Evolutionary conservation across 2,113 vertebrate species (phyloP), one percentile per base, ranked within the genome.

Genomic region (Taurulus bubalis): DNA sequence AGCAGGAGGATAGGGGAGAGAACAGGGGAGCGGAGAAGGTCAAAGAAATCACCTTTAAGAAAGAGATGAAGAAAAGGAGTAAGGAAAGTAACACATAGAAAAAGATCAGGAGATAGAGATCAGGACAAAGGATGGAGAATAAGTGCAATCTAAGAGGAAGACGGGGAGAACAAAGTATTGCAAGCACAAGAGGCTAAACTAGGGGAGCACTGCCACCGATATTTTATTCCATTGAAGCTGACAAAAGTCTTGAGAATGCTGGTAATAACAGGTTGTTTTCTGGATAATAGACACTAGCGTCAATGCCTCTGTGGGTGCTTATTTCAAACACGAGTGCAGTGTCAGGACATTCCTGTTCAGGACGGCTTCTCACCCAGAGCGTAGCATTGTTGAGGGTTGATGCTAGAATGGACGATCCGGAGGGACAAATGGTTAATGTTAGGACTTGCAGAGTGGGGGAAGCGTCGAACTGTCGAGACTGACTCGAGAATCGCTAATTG

Each of bases 11-110:
- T 30, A 56, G 72, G 73, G 64, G 77, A 73, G 70, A 82, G 82
- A 77, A 80, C 45, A 83, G 71, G 32, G 75, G 82, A 70, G 51
- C 78, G 70, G 53, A 77, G 86, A 91, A 92, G 92, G 91, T 91
- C 91, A 91, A 83, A 85, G 77, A 80, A 76, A 83, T 30, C 68
- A 77, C 85, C 74, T 85, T 74, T 56, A 65, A 80, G 73, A 45
- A 83, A 68, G 77, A 85, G 16, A 56, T 1, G 40, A 77, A 55
- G 60, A 42, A 81, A 70, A 65, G 69, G 67, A 81, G 72, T 77
- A 74, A 76, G 55, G n/a, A 34, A 63, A 85, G 79, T 14, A 47
- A 70, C n/a, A 8, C 26, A 14, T 14, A 76, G 49, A 74, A 32
- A 79, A 77, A 75, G 78, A 89, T 82, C n/a, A 75, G 36, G 42